Evolutionary conservation across 2,797 vertebrate genomes (phyloP), one percentile per base, ranked within the genome.

Genomic region (Triplophysa bombifrons): DNA sequence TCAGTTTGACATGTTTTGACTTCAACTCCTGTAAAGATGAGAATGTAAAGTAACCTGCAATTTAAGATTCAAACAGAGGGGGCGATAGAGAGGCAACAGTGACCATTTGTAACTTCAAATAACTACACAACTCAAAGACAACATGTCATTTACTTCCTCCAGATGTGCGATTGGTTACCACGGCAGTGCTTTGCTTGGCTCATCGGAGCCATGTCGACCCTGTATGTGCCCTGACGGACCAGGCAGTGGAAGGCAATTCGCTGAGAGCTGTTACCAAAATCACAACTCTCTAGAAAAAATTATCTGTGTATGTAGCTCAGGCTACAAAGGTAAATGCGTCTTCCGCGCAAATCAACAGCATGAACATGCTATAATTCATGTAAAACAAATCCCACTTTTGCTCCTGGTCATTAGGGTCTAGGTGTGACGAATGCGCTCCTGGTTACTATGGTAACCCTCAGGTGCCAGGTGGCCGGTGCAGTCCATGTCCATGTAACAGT

Each of bases 141-240:
- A 41, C 9, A 41, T 41, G 8, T 41, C 13, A n/a, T 55, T n/a
- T 55, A n/a, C 22, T 77, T 51, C 67, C 17, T 19, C 0, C 85
- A 99, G 97, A 87, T 99, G 98, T 86, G 70, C 94, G 82, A 83
- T 82, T 44, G 96, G 97, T 88, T 99, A 96, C 91, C 96, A 98
- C 0, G 98, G 98, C 9, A 91, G 96, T 82, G 94, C 97, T 0
- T 81, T 96, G 87, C 88, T 98, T 78, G 96, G 95, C 27, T 96
- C 95, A 0, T 95, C 95, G 0, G 93, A 93, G 76, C 94, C 95
- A 85, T 99, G 98, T 82, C 96, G 95, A 2, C 94, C 97, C 66
- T 99, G 98, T 46, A 94, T 94, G 83, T 99, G 98, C 81, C 98
- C 98, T 0, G 96, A 98, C 0, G 97, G 97, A 25, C 98, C 98